Evolutionary conservation across 2,113 vertebrate genomes (phyloP).

Genomic region (Rhinopithecus roxellana): DNA sequence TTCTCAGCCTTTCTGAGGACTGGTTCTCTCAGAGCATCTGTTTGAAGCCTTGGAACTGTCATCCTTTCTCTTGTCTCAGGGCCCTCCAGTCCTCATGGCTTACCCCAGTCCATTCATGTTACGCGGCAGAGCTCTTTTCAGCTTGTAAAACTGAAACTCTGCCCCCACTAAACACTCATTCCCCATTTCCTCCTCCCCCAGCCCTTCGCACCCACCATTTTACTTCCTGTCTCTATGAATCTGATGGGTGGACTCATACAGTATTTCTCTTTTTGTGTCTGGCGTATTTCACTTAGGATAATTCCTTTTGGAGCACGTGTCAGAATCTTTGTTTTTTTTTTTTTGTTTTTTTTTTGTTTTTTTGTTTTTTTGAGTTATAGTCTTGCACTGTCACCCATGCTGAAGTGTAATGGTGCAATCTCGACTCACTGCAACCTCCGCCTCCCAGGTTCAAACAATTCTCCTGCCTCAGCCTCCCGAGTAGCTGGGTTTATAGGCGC

Average conservation of each 20-base stretch:
- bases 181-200: accelerated
- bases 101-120: too few relatives aligned
- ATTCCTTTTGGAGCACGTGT: not conserved
- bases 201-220: not conserved
- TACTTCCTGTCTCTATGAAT: not conserved
- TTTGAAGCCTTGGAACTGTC: not conserved
- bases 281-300: not conserved
- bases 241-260: too few relatives aligned
- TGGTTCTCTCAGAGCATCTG: not conserved
- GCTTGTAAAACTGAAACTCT: not conserved
- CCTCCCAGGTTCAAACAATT: too few relatives aligned
- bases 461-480: too few relatives aligned
- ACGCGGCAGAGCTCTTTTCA: not conserved
- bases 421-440: too few relatives aligned
- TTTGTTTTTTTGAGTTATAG: too few relatives aligned
- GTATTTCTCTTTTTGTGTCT: not conserved
- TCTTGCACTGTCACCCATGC: too few relatives aligned
- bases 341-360: too few relatives aligned
- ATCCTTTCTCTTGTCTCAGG: too few relatives aligned
- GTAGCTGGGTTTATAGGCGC: too few relatives aligned
- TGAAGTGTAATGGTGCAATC: too few relatives aligned
- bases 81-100: not conserved
- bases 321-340: not conserved
- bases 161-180: not conserved
- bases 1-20: not conserved